Conservation (phyloP, 2,113 vertebrate genomes). For the Paratilapia polleni region DNA sequence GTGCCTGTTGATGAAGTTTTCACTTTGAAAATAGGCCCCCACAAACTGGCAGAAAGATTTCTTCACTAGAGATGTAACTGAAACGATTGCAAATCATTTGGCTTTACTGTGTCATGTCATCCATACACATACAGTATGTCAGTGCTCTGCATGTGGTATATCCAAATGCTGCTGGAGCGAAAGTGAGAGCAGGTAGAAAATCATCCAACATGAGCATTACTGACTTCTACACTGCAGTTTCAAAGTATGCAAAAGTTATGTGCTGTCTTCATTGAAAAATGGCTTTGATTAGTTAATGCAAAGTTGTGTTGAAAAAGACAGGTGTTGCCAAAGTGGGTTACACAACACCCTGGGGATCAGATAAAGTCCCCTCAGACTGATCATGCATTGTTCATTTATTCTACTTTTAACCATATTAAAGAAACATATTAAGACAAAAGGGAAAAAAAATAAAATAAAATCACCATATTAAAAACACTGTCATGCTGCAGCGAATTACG, state of each 20-base stretch:
- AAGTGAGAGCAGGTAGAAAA: background rate
- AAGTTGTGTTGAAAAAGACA: background rate
- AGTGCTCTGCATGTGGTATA: background rate
- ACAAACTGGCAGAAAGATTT: constrained; percentile 8
- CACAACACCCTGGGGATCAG: background rate
- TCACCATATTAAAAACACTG: background rate
- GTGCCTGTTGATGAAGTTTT: constrained; percentile 27
- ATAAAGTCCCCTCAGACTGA: background rate
- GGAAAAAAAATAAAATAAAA: background rate
- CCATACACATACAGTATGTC: background rate
- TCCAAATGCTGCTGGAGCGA: background rate
- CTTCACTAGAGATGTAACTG: background rate
- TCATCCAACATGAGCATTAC: background rate
- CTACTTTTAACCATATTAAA: background rate
- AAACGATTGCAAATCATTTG: background rate
- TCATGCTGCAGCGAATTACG: background rate
- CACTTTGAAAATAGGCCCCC: constrained; percentile 49
- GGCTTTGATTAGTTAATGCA: background rate
- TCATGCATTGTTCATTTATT: background rate
- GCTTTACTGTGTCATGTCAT: background rate
- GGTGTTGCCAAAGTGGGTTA: background rate
- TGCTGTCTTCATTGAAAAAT: background rate
- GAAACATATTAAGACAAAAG: background rate
- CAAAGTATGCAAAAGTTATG: background rate
- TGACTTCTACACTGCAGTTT: background rate